These are phyloP conservation scores for Pharmacophagus antenor DNA, from an alignment of 2,888 invertebrate species.

Conservation along the genomic window DNA sequence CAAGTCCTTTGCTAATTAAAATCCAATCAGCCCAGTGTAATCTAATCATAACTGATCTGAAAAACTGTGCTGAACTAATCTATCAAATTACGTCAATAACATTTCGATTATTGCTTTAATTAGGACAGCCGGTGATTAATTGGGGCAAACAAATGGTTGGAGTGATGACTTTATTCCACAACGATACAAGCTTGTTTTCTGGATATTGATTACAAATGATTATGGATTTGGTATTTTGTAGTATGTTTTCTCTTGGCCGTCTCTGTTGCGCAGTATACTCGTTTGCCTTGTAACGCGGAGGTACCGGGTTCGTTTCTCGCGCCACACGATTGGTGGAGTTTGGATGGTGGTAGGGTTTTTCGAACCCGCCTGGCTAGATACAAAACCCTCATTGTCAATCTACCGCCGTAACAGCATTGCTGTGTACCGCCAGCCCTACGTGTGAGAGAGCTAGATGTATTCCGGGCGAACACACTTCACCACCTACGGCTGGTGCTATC, in stretches of 20 bases:
- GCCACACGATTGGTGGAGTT: no score
- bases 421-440: no score
- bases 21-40: conserved; percentile 12
- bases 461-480: no score
- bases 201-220: neutral
- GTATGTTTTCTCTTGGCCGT: neutral
- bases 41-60: conserved; percentile 6
- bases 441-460: no score
- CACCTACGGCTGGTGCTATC: no score
- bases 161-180: neutral
- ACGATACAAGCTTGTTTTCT: neutral
- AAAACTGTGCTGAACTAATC: conserved; percentile 20
- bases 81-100: conserved; percentile 28
- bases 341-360: no score
- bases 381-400: no score
- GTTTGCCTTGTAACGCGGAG: no score
- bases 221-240: neutral
- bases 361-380: no score
- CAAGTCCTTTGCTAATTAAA: conserved; percentile 4
- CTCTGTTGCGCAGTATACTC: no score
- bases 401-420: no score
- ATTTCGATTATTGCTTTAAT: conserved; percentile 30
- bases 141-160: conserved; percentile 14
- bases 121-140: conserved; percentile 22
- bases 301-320: no score